These are phyloP conservation scores for Spatula versicolor DNA, from an alignment of 2,797 vertebrate species.

Conservation along the genomic window DNA sequence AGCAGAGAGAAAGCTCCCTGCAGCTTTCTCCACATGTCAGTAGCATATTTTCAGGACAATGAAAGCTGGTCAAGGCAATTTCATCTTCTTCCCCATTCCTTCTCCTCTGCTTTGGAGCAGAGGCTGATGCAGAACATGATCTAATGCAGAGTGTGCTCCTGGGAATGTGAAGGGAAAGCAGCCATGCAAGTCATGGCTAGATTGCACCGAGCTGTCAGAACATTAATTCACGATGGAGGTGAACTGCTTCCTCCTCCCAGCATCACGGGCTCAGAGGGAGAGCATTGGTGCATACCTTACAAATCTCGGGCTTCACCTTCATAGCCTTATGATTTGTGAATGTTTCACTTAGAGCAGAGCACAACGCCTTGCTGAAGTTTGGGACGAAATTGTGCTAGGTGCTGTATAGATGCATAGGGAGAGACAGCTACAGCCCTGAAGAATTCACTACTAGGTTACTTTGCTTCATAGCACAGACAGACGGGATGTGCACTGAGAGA, in stretches of 20 bases:
- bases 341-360: neutral
- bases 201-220: constrained; percentile 32
- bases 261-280: neutral
- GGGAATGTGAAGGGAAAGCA: constrained; percentile 35
- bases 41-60: neutral
- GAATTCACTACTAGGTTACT: neutral
- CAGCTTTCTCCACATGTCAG: neutral
- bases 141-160: constrained; percentile 34
- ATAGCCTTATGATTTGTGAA: neutral
- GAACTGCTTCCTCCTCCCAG: neutral
- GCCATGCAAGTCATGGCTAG: constrained; percentile 19
- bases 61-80: constrained; percentile 32
- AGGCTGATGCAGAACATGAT: constrained; percentile 31
- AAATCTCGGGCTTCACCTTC: neutral
- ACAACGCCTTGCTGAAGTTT: neutral
- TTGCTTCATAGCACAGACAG: neutral
- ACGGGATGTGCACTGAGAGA: neutral
- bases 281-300: neutral
- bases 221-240: neutral
- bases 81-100: neutral
- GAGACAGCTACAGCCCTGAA: neutral
- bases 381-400: neutral
- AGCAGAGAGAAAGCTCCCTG: neutral
- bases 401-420: neutral
- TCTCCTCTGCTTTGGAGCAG: constrained; percentile 34